Base-by-base conservation (phyloP, 1,140 invertebrate species). In the Eriocheir sinensis region DNA sequence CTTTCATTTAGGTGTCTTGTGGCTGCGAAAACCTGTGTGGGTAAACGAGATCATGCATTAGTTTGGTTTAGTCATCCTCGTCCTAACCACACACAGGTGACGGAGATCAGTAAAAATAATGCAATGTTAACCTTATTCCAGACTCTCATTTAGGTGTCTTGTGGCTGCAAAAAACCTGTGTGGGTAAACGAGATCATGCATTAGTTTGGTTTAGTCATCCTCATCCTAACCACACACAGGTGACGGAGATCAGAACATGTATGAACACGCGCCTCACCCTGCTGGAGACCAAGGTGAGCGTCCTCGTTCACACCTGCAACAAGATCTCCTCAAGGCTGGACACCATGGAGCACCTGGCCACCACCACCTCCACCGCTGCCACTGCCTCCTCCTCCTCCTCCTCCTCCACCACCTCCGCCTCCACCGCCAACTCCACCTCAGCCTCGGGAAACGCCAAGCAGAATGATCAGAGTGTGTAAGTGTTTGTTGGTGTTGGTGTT, bases 211-310 rank as follows among this genome's bases (percentile, higher is more conserved):
- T n/a, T n/a, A n/a, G 44, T 48, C 0, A 72, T 72, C 21, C 12
- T 72, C 60, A 2, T n/a, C n/a, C 60, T n/a, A n/a, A n/a, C n/a
- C n/a, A n/a, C 36, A 27, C 44, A 41, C 88, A 94, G 93, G 89
- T 94, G n/a, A 85, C 72, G 8, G 93, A 94, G 72, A 94, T 94
- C 93, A 41, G 89, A 83, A 94, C 93, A 17, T 94, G 93, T 44
- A 94, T 94, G 93, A 94, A 94, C 89, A 94, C 93, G 2, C 60
- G 93, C 21, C 89, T 94, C 34, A 94, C 93, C 6, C 85, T 90
- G 15, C 53, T 96, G 93, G 95, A 96, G 93, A 96, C 81, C 79
- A 96, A 96, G 85, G 94, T 96, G 27, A 94, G 88, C 38, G 80
- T 94, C 0, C 60, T 96, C 90, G 93, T 94, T n/a, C 92, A 96